phyloP scores from a whole-genome alignment of 2,888 invertebrate species.

The Limenitis camilla region DNA sequence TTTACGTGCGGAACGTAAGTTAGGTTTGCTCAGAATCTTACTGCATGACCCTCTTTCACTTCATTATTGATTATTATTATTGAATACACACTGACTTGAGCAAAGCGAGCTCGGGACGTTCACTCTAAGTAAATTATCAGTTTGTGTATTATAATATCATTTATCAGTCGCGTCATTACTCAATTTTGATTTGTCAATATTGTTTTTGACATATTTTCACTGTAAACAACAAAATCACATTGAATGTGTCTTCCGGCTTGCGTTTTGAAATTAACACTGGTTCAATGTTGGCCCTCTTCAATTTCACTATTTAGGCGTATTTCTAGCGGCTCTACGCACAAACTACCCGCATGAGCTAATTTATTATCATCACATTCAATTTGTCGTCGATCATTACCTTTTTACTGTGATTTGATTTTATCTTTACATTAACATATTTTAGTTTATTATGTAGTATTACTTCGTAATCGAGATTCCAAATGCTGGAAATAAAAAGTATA shows the following conservation, averaged over 20 bases:
- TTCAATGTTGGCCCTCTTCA: constrained; percentile 11
- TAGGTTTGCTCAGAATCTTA: constrained; percentile 20
- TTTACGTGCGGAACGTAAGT: constrained; percentile 3
- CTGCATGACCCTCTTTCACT: not conserved
- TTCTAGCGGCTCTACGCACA: constrained; percentile 28
- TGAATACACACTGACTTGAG: too few relatives aligned
- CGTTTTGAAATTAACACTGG: not conserved
- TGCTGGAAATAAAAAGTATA: constrained; percentile 27
- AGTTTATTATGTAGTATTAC: constrained; percentile 37
- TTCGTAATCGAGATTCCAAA: constrained; percentile 51
- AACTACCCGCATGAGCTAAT: constrained; percentile 25
- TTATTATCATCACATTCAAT: constrained; percentile 48
- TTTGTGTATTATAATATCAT: not conserved
- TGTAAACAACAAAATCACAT: constrained; percentile 26
- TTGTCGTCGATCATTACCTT: constrained; percentile 54
- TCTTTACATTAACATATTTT: constrained; percentile 38
- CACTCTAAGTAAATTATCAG: too few relatives aligned
- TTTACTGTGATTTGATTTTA: constrained; percentile 70
- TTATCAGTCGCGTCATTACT: not conserved
- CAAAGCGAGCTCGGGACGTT: too few relatives aligned
- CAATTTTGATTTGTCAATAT: not conserved
- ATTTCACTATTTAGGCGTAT: constrained; percentile 11
- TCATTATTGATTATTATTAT: too few relatives aligned
- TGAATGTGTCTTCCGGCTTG: constrained; percentile 25
- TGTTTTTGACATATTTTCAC: too few relatives aligned